These are phyloP conservation scores for Alethe diademata DNA, from an alignment of 2,113 vertebrate genomes.

Conservation along the genomic window DNA sequence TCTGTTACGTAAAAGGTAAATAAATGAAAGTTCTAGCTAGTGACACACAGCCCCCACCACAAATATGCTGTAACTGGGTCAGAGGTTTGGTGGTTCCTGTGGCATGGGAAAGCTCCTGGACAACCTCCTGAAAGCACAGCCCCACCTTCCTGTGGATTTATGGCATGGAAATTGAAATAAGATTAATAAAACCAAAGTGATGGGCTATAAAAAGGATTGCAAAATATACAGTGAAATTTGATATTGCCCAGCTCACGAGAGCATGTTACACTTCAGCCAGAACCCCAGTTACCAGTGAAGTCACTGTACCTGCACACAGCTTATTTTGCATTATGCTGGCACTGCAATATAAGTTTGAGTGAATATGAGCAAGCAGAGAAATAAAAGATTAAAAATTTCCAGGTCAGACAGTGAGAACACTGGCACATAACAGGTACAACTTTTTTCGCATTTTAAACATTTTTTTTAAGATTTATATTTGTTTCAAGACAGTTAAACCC, in stretches of 20 bases:
- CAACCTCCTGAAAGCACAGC: background rate
- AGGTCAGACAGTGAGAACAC: background rate
- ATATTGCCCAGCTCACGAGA: background rate
- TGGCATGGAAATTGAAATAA: background rate
- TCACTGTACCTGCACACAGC: background rate
- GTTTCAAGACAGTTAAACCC: background rate
- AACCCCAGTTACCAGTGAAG: background rate
- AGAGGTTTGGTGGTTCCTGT: background rate
- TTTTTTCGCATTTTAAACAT: background rate
- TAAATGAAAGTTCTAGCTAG: background rate
- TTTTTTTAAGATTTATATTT: background rate
- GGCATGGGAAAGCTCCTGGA: background rate
- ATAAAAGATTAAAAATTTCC: background rate
- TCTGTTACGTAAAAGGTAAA: background rate
- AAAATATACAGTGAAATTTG: background rate
- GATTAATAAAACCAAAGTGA: background rate
- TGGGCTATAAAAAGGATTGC: background rate
- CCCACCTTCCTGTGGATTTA: background rate
- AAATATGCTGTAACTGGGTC: conserved; percentile 1
- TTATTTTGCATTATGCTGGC: background rate
- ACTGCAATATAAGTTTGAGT: background rate
- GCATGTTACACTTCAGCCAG: background rate
- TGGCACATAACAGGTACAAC: background rate
- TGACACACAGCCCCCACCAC: background rate
- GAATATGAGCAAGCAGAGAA: background rate